These are phyloP conservation scores for Pristionchus mayeri DNA, from an alignment of 2,888 invertebrate species.

Conservation along the genomic window DNA sequence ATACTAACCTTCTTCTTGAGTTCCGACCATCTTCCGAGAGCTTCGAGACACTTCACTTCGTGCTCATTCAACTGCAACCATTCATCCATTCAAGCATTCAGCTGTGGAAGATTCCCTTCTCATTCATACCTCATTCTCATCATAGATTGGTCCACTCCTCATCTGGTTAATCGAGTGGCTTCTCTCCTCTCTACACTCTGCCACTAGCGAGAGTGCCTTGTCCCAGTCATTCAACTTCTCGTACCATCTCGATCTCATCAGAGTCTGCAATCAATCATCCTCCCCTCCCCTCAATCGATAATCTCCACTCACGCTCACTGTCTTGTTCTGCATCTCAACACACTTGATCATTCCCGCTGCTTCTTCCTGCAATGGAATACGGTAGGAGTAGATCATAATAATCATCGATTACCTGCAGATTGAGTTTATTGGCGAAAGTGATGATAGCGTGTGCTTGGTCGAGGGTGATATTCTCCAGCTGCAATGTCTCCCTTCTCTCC, in stretches of 20 bases:
- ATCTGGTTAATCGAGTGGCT: too few species aligned
- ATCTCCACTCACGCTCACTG: neutral
- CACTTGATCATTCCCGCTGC: constrained; percentile 30
- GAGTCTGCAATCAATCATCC: neutral
- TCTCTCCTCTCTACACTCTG: constrained; percentile 79
- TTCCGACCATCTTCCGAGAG: constrained; percentile 92
- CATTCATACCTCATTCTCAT: constrained; percentile 55
- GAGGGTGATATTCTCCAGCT: neutral
- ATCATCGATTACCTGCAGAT: constrained; percentile 85
- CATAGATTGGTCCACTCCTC: neutral
- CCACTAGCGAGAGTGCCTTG: constrained; percentile 90
- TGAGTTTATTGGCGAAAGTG: constrained; percentile 94
- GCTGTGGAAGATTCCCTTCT: too few species aligned
- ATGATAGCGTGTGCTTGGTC: constrained; percentile 81
- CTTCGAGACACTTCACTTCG: constrained; percentile 95
- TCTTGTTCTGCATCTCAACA: neutral
- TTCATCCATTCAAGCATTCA: neutral
- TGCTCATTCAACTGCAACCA: constrained; percentile 85
- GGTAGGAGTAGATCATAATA: too few species aligned
- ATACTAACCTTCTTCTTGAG: constrained; percentile 57
- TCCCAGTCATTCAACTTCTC: constrained; percentile 99
- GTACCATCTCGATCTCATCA: constrained; percentile 90
- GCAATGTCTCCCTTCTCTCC: constrained; percentile 12
- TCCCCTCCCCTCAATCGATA: neutral
- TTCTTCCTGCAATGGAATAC: constrained; percentile 26